These are phyloP conservation scores for Cordilura impudica DNA, from an alignment of 2,888 invertebrate genomes.

Conservation along the genomic window DNA sequence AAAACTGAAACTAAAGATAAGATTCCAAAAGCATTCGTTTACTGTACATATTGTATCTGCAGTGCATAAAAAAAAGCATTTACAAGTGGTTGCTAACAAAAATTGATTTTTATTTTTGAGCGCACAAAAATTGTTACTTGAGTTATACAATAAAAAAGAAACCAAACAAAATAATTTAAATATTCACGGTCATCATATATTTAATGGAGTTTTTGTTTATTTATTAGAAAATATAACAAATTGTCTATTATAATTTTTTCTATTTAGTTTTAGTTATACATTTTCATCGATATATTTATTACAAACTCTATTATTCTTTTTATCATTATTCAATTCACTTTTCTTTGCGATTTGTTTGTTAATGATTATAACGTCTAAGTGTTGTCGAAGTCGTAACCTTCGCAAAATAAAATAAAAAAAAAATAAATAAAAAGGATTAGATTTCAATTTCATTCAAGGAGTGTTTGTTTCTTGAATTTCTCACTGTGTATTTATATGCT, in stretches of 20 bases:
- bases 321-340: not conserved
- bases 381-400: not conserved
- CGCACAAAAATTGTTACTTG: not conserved
- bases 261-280: not conserved
- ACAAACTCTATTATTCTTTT: not conserved
- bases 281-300: not conserved
- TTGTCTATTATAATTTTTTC: not conserved
- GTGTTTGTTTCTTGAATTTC: not conserved
- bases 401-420: not conserved
- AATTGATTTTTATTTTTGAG: not conserved
- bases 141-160: not conserved
- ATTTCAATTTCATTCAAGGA: conserved; percentile 47
- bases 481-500: not conserved
- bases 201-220: not conserved
- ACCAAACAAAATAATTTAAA: not conserved
- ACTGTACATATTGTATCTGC: not conserved
- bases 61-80: conserved; percentile 12
- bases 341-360: not conserved
- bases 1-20: not conserved
- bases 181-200: not conserved
- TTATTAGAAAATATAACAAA: not conserved
- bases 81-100: conserved; percentile 8
- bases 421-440: conserved; percentile 47
- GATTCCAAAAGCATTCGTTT: not conserved
- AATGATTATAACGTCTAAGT: not conserved